These are phyloP conservation scores for Agapetus fuscipes DNA, from an alignment of 2,888 invertebrate species.

Conservation along the genomic window DNA sequence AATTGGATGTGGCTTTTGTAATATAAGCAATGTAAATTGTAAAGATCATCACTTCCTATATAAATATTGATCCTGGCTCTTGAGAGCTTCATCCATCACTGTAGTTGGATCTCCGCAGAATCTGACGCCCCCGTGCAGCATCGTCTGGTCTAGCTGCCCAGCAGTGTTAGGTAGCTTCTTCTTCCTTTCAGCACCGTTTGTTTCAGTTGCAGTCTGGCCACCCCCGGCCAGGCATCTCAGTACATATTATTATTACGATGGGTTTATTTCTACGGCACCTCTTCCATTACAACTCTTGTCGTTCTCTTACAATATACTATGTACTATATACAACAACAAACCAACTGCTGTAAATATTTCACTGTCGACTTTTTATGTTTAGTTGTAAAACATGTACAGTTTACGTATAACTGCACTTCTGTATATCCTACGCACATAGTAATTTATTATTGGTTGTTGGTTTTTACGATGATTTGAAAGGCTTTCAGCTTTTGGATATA, in stretches of 20 bases:
- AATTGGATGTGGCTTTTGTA: slow-evolving; percentile 31
- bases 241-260: slow-evolving; percentile 29
- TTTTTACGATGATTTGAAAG: slow-evolving; percentile 34
- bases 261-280: slow-evolving; percentile 48
- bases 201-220: slow-evolving; percentile 53
- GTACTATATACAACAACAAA: slow-evolving; percentile 39
- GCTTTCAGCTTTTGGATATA: slow-evolving; percentile 47
- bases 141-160: neutral
- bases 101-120: slow-evolving; percentile 19
- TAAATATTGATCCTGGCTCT: slow-evolving; percentile 42
- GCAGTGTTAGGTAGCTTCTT: slow-evolving; percentile 45
- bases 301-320: slow-evolving; percentile 42
- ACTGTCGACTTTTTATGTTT: slow-evolving; percentile 44
- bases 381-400: slow-evolving; percentile 53
- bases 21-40: neutral
- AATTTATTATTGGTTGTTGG: slow-evolving; percentile 44
- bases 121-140: slow-evolving; percentile 4
- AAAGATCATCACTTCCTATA: slow-evolving; percentile 9
- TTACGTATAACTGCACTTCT: slow-evolving; percentile 45
- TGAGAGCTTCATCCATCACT: slow-evolving; percentile 45
- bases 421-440: slow-evolving; percentile 46
- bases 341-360: slow-evolving; percentile 49
- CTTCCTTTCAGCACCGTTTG: slow-evolving; percentile 62
- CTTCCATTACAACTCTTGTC: slow-evolving; percentile 43
- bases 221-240: slow-evolving; percentile 24